Conservation (phyloP, 2,113 vertebrate genomes). For the Rissa tridactyla region DNA sequence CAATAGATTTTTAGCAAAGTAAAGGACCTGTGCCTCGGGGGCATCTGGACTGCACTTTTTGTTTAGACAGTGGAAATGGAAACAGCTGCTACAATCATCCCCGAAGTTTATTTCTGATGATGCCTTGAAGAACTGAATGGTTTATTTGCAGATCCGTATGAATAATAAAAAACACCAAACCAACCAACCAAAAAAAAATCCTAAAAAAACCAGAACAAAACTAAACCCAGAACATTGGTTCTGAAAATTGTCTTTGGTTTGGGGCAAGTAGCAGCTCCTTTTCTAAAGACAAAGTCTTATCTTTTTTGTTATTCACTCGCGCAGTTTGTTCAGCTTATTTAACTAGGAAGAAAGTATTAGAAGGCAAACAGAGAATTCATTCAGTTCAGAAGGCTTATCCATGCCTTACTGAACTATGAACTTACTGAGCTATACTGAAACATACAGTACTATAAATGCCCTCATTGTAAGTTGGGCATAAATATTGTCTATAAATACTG, state of each 20-base stretch:
- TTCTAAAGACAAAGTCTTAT: not conserved
- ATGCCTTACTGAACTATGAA: not conserved
- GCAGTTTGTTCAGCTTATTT: conserved; percentile 17
- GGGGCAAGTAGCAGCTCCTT: not conserved
- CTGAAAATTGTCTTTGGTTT: not conserved
- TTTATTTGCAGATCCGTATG: not conserved
- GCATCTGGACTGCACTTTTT: not conserved
- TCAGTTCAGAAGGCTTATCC: not conserved
- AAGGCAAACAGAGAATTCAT: conserved; percentile 11
- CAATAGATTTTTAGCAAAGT: not conserved
- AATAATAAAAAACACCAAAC: not conserved
- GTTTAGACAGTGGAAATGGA: not conserved
- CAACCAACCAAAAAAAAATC: not conserved
- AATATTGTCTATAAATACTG: conserved; percentile 39
- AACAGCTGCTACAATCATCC: not conserved
- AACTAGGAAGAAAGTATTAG: conserved; percentile 26
- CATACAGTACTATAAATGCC: conserved; percentile 18
- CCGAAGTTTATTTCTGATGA: not conserved
- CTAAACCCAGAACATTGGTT: not conserved
- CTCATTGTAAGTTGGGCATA: conserved; percentile 38
- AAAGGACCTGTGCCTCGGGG: not conserved
- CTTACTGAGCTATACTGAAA: conserved; percentile 14
- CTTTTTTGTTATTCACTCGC: not conserved
- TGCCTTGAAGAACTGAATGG: not conserved
- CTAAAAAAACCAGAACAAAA: not conserved